Base-by-base conservation (phyloP, 2,113 vertebrate genomes). In the Thryonomys swinderianus region DNA sequence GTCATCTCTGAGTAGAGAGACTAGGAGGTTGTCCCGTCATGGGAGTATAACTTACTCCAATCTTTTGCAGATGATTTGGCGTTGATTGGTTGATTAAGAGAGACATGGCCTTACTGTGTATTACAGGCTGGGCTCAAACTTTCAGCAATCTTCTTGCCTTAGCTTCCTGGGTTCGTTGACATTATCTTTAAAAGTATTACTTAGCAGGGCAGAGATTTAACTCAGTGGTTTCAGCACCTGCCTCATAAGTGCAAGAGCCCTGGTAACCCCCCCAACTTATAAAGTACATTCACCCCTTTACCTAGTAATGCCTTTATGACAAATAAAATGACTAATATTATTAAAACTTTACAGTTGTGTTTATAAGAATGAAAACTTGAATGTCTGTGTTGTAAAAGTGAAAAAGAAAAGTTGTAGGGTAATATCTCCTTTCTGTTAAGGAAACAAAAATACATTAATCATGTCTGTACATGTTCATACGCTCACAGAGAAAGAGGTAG, bases 291-390 rank as follows among this genome's bases (percentile, higher is more conserved):
- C 14, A 95, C 32, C 9, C 51, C 66, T 90, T 87, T 91, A 82
- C 37, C 80, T 20, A 27, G 27, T 82, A 78, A 87, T 91, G 27
- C 21, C 30, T 93, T 25, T 88, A 37, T 94, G 73, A 79, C 81
- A 90, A 95, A 59, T 94, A 67, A 89, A 85, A 67, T 37, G 96
- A 88, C 42, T 95, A 74, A n/a, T 94, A 3, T 92, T 92, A 4
- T 94, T 55, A 84, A 61, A 27, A 66, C 95, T 83, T 85, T 69
- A 64, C 34, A 55, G 0, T 69, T 69, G 16, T 80, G 23, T 80
- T 81, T 84, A 34, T 66, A 69, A n/a, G 25, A 61, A 37, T 94
- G 23, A 76, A 89, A 87, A 89, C 8, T 71, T 88, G 64, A 80
- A 61, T 42, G 16, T 69, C 66, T 45, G 7, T 83, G 17, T 71